These are phyloP conservation scores for Elephantulus edwardii DNA, from an alignment of 2,113 vertebrate species.

Conservation along the genomic window DNA sequence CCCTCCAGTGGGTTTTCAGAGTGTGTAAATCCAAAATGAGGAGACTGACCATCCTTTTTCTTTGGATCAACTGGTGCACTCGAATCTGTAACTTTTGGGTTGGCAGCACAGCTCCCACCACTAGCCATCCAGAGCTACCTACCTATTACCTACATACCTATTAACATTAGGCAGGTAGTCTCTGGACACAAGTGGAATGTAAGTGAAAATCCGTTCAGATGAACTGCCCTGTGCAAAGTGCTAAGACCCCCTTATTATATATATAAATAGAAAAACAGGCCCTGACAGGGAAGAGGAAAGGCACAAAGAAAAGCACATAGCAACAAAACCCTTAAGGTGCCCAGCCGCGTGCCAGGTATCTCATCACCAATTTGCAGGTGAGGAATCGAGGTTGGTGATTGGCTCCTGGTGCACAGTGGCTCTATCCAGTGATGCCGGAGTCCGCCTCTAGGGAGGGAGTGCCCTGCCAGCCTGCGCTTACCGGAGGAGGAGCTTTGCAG, in stretches of 20 bases:
- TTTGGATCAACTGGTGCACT: too few species aligned
- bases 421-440: conserved; percentile 70
- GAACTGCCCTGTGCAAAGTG: too few species aligned
- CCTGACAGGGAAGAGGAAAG: not conserved
- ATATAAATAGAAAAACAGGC: conserved; percentile 35
- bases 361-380: conserved; percentile 70
- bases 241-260: not conserved
- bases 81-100: too few species aligned
- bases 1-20: too few species aligned
- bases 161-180: not conserved
- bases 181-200: not conserved
- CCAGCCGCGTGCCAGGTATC: conserved; percentile 22
- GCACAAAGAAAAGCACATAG: conserved; percentile 1
- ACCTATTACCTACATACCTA: too few species aligned
- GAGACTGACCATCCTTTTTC: too few species aligned
- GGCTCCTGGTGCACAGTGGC: conserved; percentile 55
- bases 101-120: too few species aligned
- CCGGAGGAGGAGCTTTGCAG: conserved; percentile 63
- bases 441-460: conserved; percentile 68
- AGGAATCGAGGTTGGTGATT: conserved; percentile 72
- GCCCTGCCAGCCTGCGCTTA: conserved; percentile 31
- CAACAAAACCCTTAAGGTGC: conserved; percentile 17
- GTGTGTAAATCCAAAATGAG: too few species aligned
- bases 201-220: conserved; percentile 32
- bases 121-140: too few species aligned